Base-by-base conservation (phyloP, 2,113 vertebrate genomes). In the Apodemus speciosus region DNA sequence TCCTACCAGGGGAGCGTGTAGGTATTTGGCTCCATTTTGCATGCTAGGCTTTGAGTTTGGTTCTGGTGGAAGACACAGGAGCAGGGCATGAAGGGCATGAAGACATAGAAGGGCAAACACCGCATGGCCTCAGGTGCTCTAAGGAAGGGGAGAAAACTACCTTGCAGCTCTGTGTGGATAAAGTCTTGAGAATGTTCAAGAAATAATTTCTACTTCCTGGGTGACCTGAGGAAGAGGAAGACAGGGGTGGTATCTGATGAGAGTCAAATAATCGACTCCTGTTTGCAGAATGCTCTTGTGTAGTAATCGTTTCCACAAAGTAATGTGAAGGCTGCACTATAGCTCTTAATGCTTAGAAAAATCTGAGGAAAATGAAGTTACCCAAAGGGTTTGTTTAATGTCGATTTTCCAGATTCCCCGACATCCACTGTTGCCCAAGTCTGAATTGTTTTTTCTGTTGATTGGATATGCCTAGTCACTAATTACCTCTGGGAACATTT, bases 361-460 rank as follows among this genome's bases (percentile, higher is more conserved):
- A 92, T 85, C 3, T 69, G 90, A 95, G 81, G 92, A 85, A 85
- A 71, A 90, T 83, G 76, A 35, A 93, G 85, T 75, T 95, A 77
- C 96, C 95, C 91, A 96, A 90, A 95, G 93, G 92, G 90, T 88
- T 94, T 83, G 43, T 93, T 95, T 90, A 95, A 96, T 95, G 95
- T 72, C 9, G 30, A 88, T 87, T 91, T 89, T 96, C 91, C 93
- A 94, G 87, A 96, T 91, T 96, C 95, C 75, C 85, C 46, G 71
- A 88, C 88, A 96, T 87, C 84, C 97, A 95, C 96, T 69, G 4
- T 92, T 94, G 96, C 91, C 94, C 95, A 97, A 96, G 87, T 96
- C 95, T 96, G 94, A 96, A 96, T 88, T 97, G 96, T 96, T 95
- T 96, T 95, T 97, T 85, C 96, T 97, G 96, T 95, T 96, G 95